Conservation (phyloP, 2,797 vertebrate genomes). For the Saxicola maurus region DNA sequence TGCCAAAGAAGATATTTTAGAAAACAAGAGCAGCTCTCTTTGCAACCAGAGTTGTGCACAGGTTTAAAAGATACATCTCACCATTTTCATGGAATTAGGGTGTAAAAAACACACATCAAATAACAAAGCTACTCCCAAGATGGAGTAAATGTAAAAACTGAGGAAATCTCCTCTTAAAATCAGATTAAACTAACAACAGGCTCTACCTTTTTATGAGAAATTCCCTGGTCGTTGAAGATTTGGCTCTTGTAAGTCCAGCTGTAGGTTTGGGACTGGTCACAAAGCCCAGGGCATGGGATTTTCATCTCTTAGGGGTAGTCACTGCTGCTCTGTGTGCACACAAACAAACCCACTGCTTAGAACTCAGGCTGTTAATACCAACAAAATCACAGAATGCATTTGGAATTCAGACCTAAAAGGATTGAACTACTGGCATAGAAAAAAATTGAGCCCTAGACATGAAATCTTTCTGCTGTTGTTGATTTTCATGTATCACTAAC, state of each 20-base stretch:
- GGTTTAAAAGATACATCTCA: neutral
- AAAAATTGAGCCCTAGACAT: neutral
- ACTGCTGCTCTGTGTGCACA: neutral
- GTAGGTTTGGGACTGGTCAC: neutral
- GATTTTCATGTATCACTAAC: neutral
- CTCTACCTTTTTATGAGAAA: neutral
- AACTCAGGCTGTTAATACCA: neutral
- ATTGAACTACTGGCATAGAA: neutral
- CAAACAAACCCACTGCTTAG: neutral
- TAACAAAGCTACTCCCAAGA: neutral
- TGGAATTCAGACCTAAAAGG: neutral
- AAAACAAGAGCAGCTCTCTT: neutral
- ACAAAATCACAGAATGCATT: neutral
- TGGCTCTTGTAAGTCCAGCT: neutral
- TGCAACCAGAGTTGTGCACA: neutral
- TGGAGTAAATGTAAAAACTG: neutral
- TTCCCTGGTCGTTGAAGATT: neutral
- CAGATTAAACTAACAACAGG: neutral
- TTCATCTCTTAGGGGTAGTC: neutral
- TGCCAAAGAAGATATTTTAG: neutral
- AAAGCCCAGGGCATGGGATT: neutral
- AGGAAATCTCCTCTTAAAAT: neutral
- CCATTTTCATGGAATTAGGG: neutral
- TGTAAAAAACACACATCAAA: neutral
- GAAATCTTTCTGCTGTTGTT: neutral